These are phyloP conservation scores for Campoletis sonorensis DNA, from an alignment of 1,140 invertebrate species.

Conservation along the genomic window DNA sequence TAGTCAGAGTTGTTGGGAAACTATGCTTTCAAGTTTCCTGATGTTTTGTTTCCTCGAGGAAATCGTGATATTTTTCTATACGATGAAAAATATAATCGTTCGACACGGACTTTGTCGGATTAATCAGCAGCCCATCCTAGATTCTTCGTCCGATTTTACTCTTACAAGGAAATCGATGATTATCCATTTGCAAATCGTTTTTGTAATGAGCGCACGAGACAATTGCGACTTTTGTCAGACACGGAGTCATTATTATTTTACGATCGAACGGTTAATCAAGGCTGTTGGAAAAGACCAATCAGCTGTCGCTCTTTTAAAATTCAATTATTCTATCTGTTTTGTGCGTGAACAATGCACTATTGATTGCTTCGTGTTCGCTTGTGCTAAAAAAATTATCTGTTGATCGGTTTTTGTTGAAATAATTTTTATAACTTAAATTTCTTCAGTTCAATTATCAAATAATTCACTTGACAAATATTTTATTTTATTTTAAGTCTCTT, in stretches of 20 bases:
- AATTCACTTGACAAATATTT: too few species aligned
- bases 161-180: conserved; percentile 31
- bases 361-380: background rate
- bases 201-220: conserved; percentile 2
- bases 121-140: conserved; percentile 1
- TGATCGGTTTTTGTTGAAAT: background rate
- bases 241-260: conserved; percentile 17
- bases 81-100: background rate
- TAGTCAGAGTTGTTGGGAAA: background rate
- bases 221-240: conserved; percentile 12
- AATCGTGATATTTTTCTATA: background rate
- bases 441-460: too few species aligned
- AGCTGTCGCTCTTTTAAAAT: background rate
- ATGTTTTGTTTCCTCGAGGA: background rate
- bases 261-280: conserved; percentile 18
- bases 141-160: conserved; percentile 11
- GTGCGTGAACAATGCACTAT: background rate
- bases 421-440: background rate
- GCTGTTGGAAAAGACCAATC: background rate
- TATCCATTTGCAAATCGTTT: conserved; percentile 22
- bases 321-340: conserved; percentile 4
- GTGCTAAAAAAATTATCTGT: background rate
- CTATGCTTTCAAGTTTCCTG: background rate
- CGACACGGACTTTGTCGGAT: background rate
- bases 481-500: background rate